Conservation (phyloP, 2,888 invertebrate genomes). For the Amiota minor region DNA sequence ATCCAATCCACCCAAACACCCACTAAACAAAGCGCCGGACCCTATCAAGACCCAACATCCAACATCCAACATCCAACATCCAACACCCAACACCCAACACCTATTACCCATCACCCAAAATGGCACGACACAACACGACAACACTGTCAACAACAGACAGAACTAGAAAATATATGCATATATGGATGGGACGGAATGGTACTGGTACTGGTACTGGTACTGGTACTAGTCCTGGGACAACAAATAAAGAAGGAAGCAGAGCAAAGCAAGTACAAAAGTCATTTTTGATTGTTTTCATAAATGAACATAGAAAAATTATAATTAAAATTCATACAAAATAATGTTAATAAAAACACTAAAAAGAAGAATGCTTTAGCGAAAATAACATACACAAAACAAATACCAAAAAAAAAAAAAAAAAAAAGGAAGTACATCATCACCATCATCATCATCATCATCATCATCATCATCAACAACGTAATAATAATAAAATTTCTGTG, state of each 20-base stretch:
- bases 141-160: constrained; percentile 17
- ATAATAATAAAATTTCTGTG: too few relatives aligned
- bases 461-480: too few relatives aligned
- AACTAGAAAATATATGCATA: too few relatives aligned
- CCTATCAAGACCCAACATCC: background rate
- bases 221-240: background rate
- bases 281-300: constrained; percentile 68
- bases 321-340: constrained; percentile 44
- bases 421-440: background rate
- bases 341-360: constrained; percentile 3
- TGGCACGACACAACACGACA: background rate
- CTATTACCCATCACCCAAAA: background rate
- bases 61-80: background rate
- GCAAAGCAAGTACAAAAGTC: constrained; percentile 32
- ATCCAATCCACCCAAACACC: background rate
- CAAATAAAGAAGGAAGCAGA: background rate
- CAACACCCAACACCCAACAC: background rate
- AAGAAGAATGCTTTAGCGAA: background rate
- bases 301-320: constrained; percentile 68
- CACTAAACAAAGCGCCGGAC: too few relatives aligned
- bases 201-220: too few relatives aligned
- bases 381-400: constrained; percentile 1
- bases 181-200: too few relatives aligned
- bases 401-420: background rate
- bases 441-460: too few relatives aligned